Evolutionary conservation across 2,797 vertebrate species (phyloP).

Genomic region (Spinus olivaceus): DNA sequence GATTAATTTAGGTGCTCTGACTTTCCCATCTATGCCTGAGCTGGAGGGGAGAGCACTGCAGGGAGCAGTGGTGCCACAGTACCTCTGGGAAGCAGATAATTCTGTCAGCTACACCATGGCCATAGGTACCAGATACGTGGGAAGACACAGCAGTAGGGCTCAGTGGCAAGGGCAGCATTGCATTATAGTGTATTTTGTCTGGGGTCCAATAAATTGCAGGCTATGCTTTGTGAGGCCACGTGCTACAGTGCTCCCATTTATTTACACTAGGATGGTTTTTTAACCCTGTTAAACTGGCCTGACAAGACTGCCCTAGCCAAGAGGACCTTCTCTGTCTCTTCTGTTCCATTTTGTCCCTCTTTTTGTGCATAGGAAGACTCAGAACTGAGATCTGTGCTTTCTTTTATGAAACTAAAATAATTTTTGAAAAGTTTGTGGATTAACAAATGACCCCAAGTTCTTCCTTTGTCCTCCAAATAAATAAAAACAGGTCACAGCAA

Average conservation of each 20-base stretch:
- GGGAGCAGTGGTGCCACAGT: background rate
- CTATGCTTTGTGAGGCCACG: background rate
- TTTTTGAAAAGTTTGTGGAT: background rate
- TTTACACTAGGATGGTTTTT: background rate
- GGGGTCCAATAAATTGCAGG: background rate
- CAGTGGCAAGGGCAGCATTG: background rate
- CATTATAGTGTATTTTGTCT: background rate
- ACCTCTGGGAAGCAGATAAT: rapidly evolving
- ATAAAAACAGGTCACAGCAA: background rate
- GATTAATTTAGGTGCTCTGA: background rate
- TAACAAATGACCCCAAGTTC: background rate
- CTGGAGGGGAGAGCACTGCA: background rate
- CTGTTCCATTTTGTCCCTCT: background rate
- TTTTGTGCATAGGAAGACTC: background rate
- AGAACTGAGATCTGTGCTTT: background rate
- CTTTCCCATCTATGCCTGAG: background rate
- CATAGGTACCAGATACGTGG: background rate
- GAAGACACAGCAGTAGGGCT: background rate
- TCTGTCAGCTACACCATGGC: background rate
- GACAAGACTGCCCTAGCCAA: background rate
- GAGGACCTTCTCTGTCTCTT: background rate
- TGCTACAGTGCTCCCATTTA: background rate
- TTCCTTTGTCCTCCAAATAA: background rate
- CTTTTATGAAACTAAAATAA: background rate
- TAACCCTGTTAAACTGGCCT: background rate